Evolutionary conservation across 2,888 invertebrate genomes (phyloP), one percentile per base, ranked within the genome.

Genomic region (Lasius platythorax): DNA sequence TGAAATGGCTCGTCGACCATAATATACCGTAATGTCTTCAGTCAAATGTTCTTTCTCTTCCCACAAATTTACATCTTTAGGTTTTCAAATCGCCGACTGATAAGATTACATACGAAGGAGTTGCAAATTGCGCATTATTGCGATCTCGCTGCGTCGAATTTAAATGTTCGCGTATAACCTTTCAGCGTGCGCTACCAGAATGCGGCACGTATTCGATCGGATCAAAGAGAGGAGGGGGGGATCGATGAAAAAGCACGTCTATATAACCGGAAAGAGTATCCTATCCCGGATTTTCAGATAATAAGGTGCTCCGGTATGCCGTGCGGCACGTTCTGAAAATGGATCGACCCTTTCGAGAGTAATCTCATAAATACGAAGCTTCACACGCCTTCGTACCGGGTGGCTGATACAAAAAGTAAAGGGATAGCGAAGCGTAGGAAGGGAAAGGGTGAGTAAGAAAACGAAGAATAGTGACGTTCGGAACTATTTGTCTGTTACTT

Each of bases 321-420:
- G 73, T 64, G 85, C 82, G 85, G 85, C 83, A 74, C 78, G 74
- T 85, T 87, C 86, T 85, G 84, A 88, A 90, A 90, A 87, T 91
- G 89, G 87, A 90, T 91, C 82, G 89, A 88, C 86, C 88, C 87
- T 90, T 90, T 89, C 88, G 84, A 85, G 87, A 84, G 85, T 89
- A 88, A 89, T 91, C 91, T 89, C 89, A 89, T 90, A 91, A 89
- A 90, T 91, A 91, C 88, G 58, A 84, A 88, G 86, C 87, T 87
- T 89, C 88, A 75, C 86, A 53, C 82, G 58, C 63, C 68, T 72
- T 28, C 30, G 33, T 18, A 33, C 85, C 50, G 75, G 50, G 33
- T 78, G 83, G 79, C 86, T 89, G 84, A 87, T 86, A 83, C 75
- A 83, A 83, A 63, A 73, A 67, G 66, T 43, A 82, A 82, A 50